Percentiles rank a stretch among this genome's conserved stretches.
Evolutionary conservation across 1,140 invertebrate genomes (phyloP).

Genomic region (Episyrphus balteatus): DNA sequence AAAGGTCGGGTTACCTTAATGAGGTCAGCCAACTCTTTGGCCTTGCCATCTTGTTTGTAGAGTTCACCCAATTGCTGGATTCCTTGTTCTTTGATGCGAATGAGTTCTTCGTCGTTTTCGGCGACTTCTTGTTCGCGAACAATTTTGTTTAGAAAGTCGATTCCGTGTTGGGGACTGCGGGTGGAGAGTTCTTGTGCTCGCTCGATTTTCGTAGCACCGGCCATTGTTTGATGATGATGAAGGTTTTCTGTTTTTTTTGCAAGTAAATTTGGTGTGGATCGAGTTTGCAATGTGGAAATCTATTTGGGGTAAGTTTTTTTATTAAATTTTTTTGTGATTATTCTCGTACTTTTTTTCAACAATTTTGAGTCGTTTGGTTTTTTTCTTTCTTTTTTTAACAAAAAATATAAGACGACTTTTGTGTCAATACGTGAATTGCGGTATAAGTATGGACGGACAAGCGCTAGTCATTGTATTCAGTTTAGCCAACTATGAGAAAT

Average conservation of each 20-base stretch:
- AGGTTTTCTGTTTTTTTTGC: not conserved
- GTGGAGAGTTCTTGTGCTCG: slow-evolving; percentile 58
- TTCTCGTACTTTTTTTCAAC: slow-evolving; percentile 1
- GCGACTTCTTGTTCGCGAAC: slow-evolving; percentile 55
- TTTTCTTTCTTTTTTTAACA: not conserved
- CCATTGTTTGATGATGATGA: slow-evolving; percentile 45
- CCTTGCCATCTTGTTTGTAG: slow-evolving; percentile 85
- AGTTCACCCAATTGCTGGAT: slow-evolving; percentile 81
- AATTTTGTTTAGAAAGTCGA: slow-evolving; percentile 58
- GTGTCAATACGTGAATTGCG: too few relatives aligned
- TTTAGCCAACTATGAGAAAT: not conserved
- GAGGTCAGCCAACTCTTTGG: slow-evolving; percentile 83
- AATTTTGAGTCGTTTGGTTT: not conserved
- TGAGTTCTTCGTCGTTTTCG: slow-evolving; percentile 74
- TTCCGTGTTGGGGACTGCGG: slow-evolving; percentile 57
- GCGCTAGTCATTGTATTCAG: slow-evolving; percentile 3
- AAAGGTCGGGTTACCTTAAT: slow-evolving; percentile 92
- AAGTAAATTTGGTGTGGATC: not conserved
- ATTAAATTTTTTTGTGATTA: slow-evolving; percentile 1
- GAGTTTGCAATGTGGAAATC: not conserved
- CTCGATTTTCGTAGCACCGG: slow-evolving; percentile 77
- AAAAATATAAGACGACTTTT: too few relatives aligned
- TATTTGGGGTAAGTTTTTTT: not conserved
- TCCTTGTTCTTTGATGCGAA: slow-evolving; percentile 78
- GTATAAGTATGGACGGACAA: not conserved